Conservation (phyloP, 64 coral and sea anemone species). For the Montipora efflorescens region DNA sequence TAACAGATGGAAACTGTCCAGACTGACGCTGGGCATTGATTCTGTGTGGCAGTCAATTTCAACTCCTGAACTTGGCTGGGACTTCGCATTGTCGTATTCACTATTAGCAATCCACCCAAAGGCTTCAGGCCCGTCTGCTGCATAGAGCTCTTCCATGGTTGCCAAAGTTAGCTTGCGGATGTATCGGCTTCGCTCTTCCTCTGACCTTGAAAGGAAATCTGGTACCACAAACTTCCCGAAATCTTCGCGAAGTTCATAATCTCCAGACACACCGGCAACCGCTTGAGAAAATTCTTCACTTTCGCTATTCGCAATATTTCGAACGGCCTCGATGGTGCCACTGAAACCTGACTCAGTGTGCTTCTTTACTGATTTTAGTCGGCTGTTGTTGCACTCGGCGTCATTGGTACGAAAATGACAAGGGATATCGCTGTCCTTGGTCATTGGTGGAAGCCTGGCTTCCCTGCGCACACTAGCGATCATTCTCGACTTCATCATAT, state of each 20-base stretch:
- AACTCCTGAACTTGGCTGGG: not conserved
- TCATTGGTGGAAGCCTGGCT: slow-evolving; percentile 27
- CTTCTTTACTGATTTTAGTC: no score
- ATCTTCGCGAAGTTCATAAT: no score
- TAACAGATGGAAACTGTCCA: not conserved
- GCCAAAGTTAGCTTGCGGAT: not conserved
- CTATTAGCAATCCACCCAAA: not conserved
- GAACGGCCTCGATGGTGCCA: no score
- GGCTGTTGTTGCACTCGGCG: no score
- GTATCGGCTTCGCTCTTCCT: not conserved
- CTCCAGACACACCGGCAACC: no score
- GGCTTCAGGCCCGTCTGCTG: slow-evolving; percentile 5
- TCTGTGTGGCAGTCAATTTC: not conserved
- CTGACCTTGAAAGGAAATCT: not conserved
- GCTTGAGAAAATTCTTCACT: no score
- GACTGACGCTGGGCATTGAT: not conserved
- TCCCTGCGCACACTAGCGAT: slow-evolving; percentile 27
- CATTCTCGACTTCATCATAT: slow-evolving; percentile 26
- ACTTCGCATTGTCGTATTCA: not conserved
- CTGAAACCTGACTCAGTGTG: no score
- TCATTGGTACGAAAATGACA: not conserved
- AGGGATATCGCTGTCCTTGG: slow-evolving; percentile 2
- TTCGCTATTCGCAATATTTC: no score
- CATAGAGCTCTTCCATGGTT: slow-evolving; percentile 21
- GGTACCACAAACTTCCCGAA: not conserved